These are phyloP conservation scores for Phylloscopus whistleri DNA, from an alignment of 2,113 vertebrate genomes.

Conservation along the genomic window DNA sequence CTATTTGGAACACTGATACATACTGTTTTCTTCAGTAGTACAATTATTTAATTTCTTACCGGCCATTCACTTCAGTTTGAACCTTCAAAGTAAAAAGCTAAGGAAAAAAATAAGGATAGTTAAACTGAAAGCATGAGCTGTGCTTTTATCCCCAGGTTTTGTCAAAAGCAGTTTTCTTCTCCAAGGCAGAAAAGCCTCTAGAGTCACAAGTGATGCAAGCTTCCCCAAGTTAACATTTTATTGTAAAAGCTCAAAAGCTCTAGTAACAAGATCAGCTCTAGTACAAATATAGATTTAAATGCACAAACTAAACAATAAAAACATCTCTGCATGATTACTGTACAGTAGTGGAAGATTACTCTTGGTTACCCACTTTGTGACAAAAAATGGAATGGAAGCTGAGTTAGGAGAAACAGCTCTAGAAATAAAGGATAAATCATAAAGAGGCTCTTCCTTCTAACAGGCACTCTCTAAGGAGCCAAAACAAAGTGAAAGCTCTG, in stretches of 20 bases:
- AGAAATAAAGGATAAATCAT: not conserved
- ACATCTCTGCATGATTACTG: conserved; percentile 11
- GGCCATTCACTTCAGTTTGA: not conserved
- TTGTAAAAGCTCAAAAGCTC: conserved; percentile 7
- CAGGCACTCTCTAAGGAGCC: not conserved
- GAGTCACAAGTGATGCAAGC: accelerated
- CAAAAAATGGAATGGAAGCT: not conserved
- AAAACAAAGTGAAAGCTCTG: not conserved
- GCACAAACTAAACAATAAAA: not conserved
- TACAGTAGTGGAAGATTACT: not conserved
- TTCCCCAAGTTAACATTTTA: not conserved
- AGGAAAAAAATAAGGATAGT: not conserved
- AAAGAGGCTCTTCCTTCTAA: not conserved
- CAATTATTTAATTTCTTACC: not conserved
- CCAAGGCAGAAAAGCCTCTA: not conserved
- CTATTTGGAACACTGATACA: not conserved
- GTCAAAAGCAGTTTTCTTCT: not conserved
- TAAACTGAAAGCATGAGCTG: not conserved
- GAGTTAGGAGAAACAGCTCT: not conserved
- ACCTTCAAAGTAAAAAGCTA: not conserved
- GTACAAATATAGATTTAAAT: conserved; percentile 33
- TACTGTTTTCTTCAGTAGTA: not conserved
- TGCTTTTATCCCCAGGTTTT: not conserved
- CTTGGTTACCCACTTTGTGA: not conserved
- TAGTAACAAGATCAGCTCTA: not conserved